Conservation (phyloP, 2,888 invertebrate genomes). For the Anarsia innoxiella region DNA sequence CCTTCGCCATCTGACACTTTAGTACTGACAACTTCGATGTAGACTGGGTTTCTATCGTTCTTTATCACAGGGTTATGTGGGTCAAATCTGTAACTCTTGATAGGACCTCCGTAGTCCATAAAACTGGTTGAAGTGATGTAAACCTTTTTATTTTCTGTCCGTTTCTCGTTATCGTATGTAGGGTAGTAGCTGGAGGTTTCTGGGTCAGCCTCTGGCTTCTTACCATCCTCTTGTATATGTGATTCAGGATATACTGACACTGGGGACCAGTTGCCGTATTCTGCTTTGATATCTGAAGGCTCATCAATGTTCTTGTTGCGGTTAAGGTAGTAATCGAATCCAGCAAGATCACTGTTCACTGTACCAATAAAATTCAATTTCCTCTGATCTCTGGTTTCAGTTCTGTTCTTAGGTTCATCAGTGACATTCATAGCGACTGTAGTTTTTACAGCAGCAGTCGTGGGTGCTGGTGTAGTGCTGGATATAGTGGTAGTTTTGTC, state of each 20-base stretch:
- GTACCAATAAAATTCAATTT: conserved; percentile 53
- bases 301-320: conserved; percentile 58
- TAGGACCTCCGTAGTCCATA: conserved; percentile 56
- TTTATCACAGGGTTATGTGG: conserved; percentile 68
- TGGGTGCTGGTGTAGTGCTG: conserved; percentile 42
- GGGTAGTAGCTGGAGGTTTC: conserved; percentile 65
- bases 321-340: conserved; percentile 65
- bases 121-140: conserved; percentile 67
- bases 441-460: conserved; percentile 47
- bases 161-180: conserved; percentile 61
- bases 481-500: conserved; percentile 63
- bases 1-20: conserved; percentile 66
- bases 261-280: conserved; percentile 72
- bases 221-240: conserved; percentile 62
- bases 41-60: conserved; percentile 74
- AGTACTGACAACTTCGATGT: conserved; percentile 66
- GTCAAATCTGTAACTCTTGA: conserved; percentile 63
- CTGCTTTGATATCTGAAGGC: conserved; percentile 61
- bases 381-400: conserved; percentile 61
- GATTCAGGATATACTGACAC: conserved; percentile 68
- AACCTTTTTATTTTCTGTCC: conserved; percentile 60
- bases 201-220: conserved; percentile 50
- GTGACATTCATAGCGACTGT: conserved; percentile 35
- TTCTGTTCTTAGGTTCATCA: conserved; percentile 49
- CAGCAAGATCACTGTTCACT: conserved; percentile 62